Base-by-base conservation (phyloP, 2,797 vertebrate genomes). In the Betta splendens region DNA sequence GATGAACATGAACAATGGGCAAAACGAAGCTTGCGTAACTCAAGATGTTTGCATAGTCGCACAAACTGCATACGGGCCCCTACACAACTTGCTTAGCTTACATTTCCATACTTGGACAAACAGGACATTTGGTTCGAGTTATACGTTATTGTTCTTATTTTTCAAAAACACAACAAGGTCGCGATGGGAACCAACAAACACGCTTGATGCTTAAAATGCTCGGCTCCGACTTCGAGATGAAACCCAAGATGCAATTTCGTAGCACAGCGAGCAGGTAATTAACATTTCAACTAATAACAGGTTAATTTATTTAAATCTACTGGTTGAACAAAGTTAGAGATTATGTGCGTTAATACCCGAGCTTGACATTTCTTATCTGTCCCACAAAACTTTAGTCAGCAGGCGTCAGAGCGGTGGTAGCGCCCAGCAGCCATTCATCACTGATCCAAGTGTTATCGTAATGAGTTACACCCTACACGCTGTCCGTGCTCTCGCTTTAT, bases 401-500 rank as follows among this genome's bases (percentile, higher is more conserved):
- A 59, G 43, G 11, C 20, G 22, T 50, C 18, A 7, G 47, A 42
- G 25, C 32, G 22, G 9, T 31, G 32, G 22, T 46, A 42, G 3
- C 47, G 39, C 20, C 29, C 58, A 26, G 13, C 12, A 23, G 47
- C 72, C 54, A 54, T 71, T 77, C 33, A 35, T 35, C n/a, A 26
- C 84, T 63, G 59, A 52, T 62, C 80, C 76, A 87, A 87, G 85
- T 87, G 84, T 79, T 75, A 7, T 77, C 66, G 23, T 87, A 81
- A 81, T 60, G 48, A 72, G 29, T 47, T 74, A 65, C 72, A 63
- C 12, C 58, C 55, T 23, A 37, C 50, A 16, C 25, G 29, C 56
- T 15, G 60, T 58, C 73, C 64, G 47, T 73, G 64, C 61, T 76
- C 21, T 9, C 8, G 13, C 69, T 84, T 85, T 84, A 80, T 82